A percentile compares a stretch with the other conserved stretches of the same genome.
These are phyloP conservation scores for Barypeithes pellucidus DNA, from an alignment of 2,888 invertebrate species.

Conservation along the genomic window DNA sequence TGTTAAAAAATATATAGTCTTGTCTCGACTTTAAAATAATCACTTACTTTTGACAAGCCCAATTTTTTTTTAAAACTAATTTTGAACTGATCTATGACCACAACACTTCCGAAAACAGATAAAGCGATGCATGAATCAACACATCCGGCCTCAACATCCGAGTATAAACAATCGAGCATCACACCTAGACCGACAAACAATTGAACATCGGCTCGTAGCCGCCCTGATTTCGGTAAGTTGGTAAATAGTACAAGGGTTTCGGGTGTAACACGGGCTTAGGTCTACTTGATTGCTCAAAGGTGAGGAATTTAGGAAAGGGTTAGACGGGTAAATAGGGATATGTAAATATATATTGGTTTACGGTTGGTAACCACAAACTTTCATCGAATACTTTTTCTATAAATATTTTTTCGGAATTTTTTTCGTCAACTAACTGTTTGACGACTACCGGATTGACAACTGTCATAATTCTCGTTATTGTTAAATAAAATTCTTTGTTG, in stretches of 20 bases:
- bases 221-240: conserved; percentile 48
- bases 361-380: neutral
- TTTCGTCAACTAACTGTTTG: no score
- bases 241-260: conserved; percentile 48
- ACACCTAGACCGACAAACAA: conserved; percentile 48
- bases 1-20: no score
- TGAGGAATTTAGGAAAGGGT: conserved; percentile 20
- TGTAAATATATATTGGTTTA: conserved; percentile 9
- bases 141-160: conserved; percentile 29
- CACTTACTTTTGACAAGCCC: no score
- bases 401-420: no score
- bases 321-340: conserved; percentile 7
- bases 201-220: conserved; percentile 47
- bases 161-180: conserved; percentile 50
- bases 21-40: no score
- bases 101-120: conserved; percentile 13
- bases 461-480: no score
- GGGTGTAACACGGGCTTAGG: conserved; percentile 37
- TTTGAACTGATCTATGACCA: conserved; percentile 9
- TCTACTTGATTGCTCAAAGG: conserved; percentile 52
- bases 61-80: no score
- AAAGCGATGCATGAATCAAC: conserved; percentile 28
- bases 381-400: neutral
- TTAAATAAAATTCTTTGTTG: no score
- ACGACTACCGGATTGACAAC: no score